Percentiles rank a stretch among this genome's conserved stretches.
Evolutionary conservation across 2,888 invertebrate genomes (phyloP).

Genomic region (Mactromeris polynyma): DNA sequence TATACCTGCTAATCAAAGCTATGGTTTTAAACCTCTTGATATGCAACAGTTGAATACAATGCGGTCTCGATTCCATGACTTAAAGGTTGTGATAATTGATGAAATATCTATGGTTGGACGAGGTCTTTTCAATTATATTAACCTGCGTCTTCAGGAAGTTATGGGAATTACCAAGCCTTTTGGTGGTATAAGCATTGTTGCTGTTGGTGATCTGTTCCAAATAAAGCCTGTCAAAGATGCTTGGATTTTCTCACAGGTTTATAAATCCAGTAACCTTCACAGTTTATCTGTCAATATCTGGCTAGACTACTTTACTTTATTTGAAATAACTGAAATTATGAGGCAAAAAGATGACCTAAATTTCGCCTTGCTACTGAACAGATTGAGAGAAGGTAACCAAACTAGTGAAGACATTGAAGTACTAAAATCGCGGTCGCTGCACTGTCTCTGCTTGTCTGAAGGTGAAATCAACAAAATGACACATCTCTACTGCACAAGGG

Average conservation of each 20-base stretch:
- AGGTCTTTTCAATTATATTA: slow-evolving; percentile 63
- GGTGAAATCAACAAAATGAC: slow-evolving; percentile 3
- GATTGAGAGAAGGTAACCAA: slow-evolving; percentile 60
- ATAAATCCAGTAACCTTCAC: no score
- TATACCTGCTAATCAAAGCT: slow-evolving; percentile 57
- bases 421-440: not conserved
- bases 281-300: not conserved
- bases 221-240: slow-evolving; percentile 61
- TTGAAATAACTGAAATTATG: slow-evolving; percentile 58
- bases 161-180: slow-evolving; percentile 54
- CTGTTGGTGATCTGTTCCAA: slow-evolving; percentile 65
- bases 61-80: slow-evolving; percentile 18
- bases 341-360: slow-evolving; percentile 65
- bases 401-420: slow-evolving; percentile 42
- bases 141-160: slow-evolving; percentile 67
- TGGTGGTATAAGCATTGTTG: slow-evolving; percentile 67
- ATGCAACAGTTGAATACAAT: slow-evolving; percentile 62
- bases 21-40: slow-evolving; percentile 63
- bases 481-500: slow-evolving; percentile 50
- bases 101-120: slow-evolving; percentile 74
- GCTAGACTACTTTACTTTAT: slow-evolving; percentile 2
- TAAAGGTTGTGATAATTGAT: slow-evolving; percentile 69
- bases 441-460: not conserved
- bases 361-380: slow-evolving; percentile 65
- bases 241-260: slow-evolving; percentile 23